Evolutionary conservation across 1,140 invertebrate species (phyloP).

Genomic region (Calephelis nemesis): DNA sequence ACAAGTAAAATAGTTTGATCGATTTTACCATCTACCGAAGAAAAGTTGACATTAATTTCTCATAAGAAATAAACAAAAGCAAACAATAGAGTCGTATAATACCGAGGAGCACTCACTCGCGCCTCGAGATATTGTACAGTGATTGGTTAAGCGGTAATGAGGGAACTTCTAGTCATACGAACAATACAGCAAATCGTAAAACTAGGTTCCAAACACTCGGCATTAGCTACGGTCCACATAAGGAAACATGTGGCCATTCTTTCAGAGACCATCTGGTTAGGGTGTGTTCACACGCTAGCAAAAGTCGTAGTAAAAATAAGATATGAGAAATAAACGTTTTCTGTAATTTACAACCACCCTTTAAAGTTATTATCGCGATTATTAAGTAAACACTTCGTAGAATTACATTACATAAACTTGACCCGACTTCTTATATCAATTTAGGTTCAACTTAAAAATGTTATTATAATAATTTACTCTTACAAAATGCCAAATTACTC

Average conservation of each 20-base stretch:
- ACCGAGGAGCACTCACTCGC: background rate
- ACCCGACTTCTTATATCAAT: too few relatives aligned
- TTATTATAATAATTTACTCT: too few relatives aligned
- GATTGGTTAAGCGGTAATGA: slow-evolving; percentile 7
- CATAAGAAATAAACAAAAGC: background rate
- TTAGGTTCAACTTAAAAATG: too few relatives aligned
- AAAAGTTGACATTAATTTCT: background rate
- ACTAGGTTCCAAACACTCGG: background rate
- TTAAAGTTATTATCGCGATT: too few relatives aligned
- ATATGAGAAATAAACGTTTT: too few relatives aligned
- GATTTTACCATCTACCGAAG: too few relatives aligned
- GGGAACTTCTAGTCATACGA: slow-evolving; percentile 3
- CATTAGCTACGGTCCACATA: slow-evolving; percentile 11
- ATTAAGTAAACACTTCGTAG: too few relatives aligned
- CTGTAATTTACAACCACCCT: too few relatives aligned
- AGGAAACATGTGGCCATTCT: background rate
- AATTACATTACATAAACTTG: too few relatives aligned
- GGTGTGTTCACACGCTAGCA: background rate
- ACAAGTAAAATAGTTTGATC: too few relatives aligned
- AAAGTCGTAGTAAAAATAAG: background rate
- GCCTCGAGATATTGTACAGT: background rate
- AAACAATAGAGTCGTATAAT: background rate
- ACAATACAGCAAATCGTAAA: slow-evolving; percentile 10
- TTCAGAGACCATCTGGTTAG: background rate
- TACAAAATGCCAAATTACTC: too few relatives aligned